Conservation (phyloP, 2,888 invertebrate species). For the Pseudococcus jackbeardsleyi region DNA sequence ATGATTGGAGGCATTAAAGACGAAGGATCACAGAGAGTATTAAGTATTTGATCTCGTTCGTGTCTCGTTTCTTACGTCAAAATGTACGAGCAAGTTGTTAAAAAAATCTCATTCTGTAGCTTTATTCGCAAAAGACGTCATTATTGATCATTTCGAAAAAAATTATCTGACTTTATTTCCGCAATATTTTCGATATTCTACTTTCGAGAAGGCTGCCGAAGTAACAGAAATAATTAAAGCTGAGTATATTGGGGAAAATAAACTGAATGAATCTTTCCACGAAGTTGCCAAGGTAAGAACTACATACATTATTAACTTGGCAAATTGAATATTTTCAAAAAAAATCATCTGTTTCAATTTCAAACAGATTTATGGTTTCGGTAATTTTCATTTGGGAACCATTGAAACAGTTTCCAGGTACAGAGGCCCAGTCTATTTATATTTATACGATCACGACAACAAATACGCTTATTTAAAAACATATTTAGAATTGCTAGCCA, state of each 20-base stretch:
- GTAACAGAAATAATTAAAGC: background rate
- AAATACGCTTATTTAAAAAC: slow-evolving; percentile 34
- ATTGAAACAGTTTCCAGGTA: slow-evolving; percentile 54
- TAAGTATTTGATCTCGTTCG: slow-evolving; percentile 17
- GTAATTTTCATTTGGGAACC: slow-evolving; percentile 56
- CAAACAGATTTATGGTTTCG: slow-evolving; percentile 45
- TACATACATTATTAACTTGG: too few species aligned
- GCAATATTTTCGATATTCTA: slow-evolving; percentile 20
- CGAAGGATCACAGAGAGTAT: slow-evolving; percentile 49
- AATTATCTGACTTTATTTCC: background rate
- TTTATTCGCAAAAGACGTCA: slow-evolving; percentile 18
- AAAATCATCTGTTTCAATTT: background rate
- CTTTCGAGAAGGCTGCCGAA: background rate
- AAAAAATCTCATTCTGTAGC: background rate
- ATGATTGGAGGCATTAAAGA: slow-evolving; percentile 46
- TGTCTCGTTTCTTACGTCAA: background rate
- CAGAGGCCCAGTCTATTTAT: slow-evolving; percentile 54
- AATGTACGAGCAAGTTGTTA: background rate
- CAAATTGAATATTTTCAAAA: too few species aligned
- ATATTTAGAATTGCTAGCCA: slow-evolving; percentile 25
- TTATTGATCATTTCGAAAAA: slow-evolving; percentile 8
- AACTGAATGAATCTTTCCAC: slow-evolving; percentile 42
- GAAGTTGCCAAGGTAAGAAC: slow-evolving; percentile 28
- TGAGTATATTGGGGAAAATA: slow-evolving; percentile 8
- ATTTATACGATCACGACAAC: slow-evolving; percentile 59